phyloP scores from a whole-genome alignment of 2,888 invertebrate genomes.

The Trichacis sp. region DNA sequence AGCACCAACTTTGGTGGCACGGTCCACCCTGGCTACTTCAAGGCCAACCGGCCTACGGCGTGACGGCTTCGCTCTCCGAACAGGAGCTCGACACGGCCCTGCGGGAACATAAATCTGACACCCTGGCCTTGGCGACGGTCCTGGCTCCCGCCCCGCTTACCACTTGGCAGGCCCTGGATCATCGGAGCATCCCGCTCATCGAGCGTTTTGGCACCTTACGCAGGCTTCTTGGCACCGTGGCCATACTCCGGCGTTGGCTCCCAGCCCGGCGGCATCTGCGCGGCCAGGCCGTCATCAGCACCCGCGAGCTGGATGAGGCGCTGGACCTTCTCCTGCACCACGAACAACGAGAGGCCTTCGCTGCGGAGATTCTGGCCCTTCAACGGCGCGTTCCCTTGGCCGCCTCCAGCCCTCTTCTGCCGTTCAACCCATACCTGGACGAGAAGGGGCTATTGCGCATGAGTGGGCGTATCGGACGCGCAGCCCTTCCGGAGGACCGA shows the following conservation, averaged over 20 bases:
- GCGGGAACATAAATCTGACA: no score
- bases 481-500: constrained; percentile 1
- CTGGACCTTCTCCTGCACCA: not conserved
- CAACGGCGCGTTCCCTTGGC: not conserved
- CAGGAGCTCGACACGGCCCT: no score
- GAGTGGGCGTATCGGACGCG: constrained; percentile 10
- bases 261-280: not conserved
- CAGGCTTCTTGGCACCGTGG: not conserved
- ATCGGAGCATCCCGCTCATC: not conserved
- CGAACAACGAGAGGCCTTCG: not conserved
- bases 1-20: constrained; percentile 3
- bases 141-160: no score
- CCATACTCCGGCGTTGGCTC: not conserved
- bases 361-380: not conserved
- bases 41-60: not conserved
- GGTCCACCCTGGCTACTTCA: not conserved
- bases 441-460: constrained; percentile 11
- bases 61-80: no score
- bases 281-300: not conserved
- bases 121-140: no score
- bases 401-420: not conserved
- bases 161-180: not conserved
- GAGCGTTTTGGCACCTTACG: not conserved
- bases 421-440: constrained; percentile 12
- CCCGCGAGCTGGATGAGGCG: not conserved